Base-by-base conservation (phyloP, 2,888 invertebrate species). In the Synanthedon myopaeformis region DNA sequence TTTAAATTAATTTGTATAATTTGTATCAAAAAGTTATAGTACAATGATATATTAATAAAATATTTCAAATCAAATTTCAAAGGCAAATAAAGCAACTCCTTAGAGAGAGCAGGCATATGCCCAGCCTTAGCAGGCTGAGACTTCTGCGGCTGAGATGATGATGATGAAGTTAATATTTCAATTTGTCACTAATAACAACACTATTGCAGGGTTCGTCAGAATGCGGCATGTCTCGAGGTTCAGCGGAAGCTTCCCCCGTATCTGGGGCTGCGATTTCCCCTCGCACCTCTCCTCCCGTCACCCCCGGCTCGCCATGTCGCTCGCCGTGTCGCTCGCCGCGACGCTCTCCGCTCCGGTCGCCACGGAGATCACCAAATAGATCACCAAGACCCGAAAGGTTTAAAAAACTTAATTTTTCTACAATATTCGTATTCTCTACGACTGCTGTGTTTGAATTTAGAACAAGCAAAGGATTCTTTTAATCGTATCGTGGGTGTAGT, bases 151-250 rank as follows among this genome's bases (percentile, higher is more conserved):
- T 23, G 23, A 23, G 23, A 23, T 23, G 23, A 23, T 23, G 23
- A 23, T 1, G 5, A 23, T 23, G 23, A 23, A 4, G 5, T 5
- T 23, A 4, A 4, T 19, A 19, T 19, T 19, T 19, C 19, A 23
- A 23, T 23, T 4, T 23, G 4, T 23, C 28, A 28, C n/a, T n/a
- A 45, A 45, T 45, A n/a, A 13, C 45, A 14, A 45, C 1, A n/a
- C 13, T n/a, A 10, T 49, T 49, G 4, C 17, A 87, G 86, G 84
- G 83, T 56, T 87, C 86, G 3, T 85, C 86, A 6, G 86, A 87
- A 58, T 86, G 86, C 52, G 82, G 82, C 17, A 79, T 85, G 82
- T 86, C 85, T 0, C 81, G 85, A 0, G 85, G 86, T 0, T 86
- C 86, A 0, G 85, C 74, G 0, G 86, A 86, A 49, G 84, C 77